Evolutionary conservation across 2,113 vertebrate genomes (phyloP), one percentile per base, ranked within the genome.

Genomic region (Polypterus bichir): DNA sequence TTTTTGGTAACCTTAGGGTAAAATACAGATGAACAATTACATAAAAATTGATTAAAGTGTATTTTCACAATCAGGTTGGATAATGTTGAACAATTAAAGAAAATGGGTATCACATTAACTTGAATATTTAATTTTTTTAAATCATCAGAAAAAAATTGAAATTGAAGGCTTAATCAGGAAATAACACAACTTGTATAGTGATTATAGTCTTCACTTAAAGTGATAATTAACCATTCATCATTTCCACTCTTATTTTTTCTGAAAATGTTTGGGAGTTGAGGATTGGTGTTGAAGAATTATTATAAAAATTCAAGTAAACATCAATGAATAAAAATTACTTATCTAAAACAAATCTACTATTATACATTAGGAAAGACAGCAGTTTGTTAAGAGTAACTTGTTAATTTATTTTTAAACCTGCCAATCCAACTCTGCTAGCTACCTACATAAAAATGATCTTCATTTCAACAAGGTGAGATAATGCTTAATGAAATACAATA

Each of bases 1-100:
- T 83, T 97, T 77, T 85, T 85, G 61, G 90, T 92, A 72, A 98
- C 86, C 94, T 98, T 73, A 63, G 45, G 0, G 3, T 8, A 68
- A 67, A 65, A 65, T 76, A 67, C 65, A 69, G 10, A 63, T 9
- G 56, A 27, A 44, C 9, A 7, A 5, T 62, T 11, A 45, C 5
- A 27, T 51, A 51, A 44, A 54, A 49, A 54, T 11, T 10, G 44
- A 8, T 55, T 10, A 11, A 5, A 55, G 5, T 5, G 5, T 8
- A 55, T 55, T 5, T 27, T 27, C 27, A 27, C 27, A 27, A 27
- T 27, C 27, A 27, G 27, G 27, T 27, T 27, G 27, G 27, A 27
- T 27, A 27, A 27, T 27, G 27, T 27, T 27, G 27, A 27, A 27
- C 27, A 27, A 27, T 27, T 27, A 27, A 27, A 27, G 27, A 27